phyloP scores from a whole-genome alignment of 2,113 vertebrate species.

The Labrus mixtus region DNA sequence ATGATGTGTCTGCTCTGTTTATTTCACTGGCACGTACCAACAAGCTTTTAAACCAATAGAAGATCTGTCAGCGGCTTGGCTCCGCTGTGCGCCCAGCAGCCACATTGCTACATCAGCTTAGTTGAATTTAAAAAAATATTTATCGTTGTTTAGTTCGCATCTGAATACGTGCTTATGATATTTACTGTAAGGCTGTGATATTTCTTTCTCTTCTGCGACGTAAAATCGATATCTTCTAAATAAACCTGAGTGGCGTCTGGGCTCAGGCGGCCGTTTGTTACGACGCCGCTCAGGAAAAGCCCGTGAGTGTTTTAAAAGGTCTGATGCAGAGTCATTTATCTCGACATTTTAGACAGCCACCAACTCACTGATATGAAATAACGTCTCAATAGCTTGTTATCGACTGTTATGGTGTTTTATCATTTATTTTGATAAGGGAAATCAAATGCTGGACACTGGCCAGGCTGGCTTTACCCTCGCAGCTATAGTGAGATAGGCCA shows the following conservation, averaged over 20 bases:
- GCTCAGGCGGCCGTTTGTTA: conserved; percentile 58
- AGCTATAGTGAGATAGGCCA: conserved; percentile 20
- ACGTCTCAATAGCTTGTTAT: conserved; percentile 71
- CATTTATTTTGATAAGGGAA: conserved; percentile 77
- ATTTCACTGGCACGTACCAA: conserved; percentile 46
- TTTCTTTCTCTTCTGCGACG: conserved; percentile 63
- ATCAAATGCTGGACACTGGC: conserved; percentile 69
- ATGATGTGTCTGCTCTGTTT: conserved; percentile 5
- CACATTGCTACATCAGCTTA: conserved; percentile 64
- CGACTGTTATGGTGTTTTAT: conserved; percentile 73
- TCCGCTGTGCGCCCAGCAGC: conserved; percentile 33
- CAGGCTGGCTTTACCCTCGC: conserved; percentile 56
- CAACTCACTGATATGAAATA: conserved; percentile 76
- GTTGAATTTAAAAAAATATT: conserved; percentile 76
- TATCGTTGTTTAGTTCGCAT: conserved; percentile 74
- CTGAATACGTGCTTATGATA: conserved; percentile 71
- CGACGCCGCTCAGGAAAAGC: conserved; percentile 35
- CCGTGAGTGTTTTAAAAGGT: conserved; percentile 64
- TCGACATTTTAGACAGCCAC: conserved; percentile 68
- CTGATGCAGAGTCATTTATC: conserved; percentile 75
- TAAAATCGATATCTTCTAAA: conserved; percentile 80
- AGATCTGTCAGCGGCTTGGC: conserved; percentile 37
- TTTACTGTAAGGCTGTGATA: conserved; percentile 71
- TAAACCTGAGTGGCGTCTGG: conserved; percentile 77
- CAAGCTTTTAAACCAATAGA: conserved; percentile 62